phyloP scores from a whole-genome alignment of 2,888 invertebrate species.

The Harpalus rufipes region DNA sequence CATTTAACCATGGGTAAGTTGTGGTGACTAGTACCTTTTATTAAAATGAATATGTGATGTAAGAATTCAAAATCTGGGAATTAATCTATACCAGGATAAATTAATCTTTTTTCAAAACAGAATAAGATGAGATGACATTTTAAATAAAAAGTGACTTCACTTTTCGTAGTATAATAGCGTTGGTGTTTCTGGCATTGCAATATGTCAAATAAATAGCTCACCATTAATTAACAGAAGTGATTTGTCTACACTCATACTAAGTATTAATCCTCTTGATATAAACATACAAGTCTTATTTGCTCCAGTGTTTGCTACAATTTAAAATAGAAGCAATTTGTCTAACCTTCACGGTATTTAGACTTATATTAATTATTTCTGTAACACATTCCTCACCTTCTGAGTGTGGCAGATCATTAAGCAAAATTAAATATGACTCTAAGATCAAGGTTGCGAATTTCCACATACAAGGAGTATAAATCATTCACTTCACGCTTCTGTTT shows the following conservation, averaged over 20 bases:
- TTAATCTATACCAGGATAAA: too few relatives aligned
- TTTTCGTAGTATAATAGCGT: slow-evolving; percentile 49
- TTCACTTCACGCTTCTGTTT: slow-evolving; percentile 33
- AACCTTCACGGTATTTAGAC: slow-evolving; percentile 50
- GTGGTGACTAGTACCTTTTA: too few relatives aligned
- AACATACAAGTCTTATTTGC: slow-evolving; percentile 46
- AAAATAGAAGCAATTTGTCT: slow-evolving; percentile 58
- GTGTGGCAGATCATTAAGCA: slow-evolving; percentile 54
- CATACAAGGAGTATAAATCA: slow-evolving; percentile 28
- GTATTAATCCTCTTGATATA: slow-evolving; percentile 35
- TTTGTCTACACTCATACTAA: slow-evolving; percentile 47
- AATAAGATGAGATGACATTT: neutral
- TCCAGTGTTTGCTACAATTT: slow-evolving; percentile 40
- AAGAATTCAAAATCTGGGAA: too few relatives aligned
- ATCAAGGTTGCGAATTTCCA: slow-evolving; percentile 38
- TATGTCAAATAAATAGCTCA: slow-evolving; percentile 55
- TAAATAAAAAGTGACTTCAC: slow-evolving; percentile 4
- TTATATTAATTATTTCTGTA: slow-evolving; percentile 44
- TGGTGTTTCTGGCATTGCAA: slow-evolving; percentile 51
- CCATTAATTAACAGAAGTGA: slow-evolving; percentile 55
- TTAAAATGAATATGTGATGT: too few relatives aligned
- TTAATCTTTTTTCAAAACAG: neutral
- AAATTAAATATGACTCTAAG: slow-evolving; percentile 54
- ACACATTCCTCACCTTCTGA: slow-evolving; percentile 46
- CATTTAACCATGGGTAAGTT: too few relatives aligned